These are phyloP conservation scores for Coilia nasus DNA, from an alignment of 2,797 vertebrate species.

Conservation along the genomic window DNA sequence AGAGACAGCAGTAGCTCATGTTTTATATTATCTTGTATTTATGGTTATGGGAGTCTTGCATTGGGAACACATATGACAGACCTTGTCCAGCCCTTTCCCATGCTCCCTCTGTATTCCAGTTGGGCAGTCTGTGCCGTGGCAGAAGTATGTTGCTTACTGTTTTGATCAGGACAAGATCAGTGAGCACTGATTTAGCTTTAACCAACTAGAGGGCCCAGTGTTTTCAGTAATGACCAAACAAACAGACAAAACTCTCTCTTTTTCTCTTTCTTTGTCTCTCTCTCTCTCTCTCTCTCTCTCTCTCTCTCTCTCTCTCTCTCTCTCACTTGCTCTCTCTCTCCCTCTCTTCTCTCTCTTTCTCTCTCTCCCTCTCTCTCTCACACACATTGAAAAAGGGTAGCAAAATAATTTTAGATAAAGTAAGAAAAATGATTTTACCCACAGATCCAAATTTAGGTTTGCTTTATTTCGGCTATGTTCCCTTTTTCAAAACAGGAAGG, in stretches of 20 bases:
- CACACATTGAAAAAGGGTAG: background rate
- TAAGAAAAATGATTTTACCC: background rate
- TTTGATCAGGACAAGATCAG: background rate
- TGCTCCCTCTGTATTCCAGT: too few species aligned
- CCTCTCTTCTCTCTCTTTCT: background rate
- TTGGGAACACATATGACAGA: background rate
- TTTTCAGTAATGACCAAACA: background rate
- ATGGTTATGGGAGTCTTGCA: background rate
- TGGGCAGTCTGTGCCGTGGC: too few species aligned
- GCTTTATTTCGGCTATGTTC: background rate
- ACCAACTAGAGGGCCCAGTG: background rate
- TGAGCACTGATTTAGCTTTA: background rate
- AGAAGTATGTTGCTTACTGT: too few species aligned
- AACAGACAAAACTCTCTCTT: background rate
- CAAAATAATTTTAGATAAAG: background rate
- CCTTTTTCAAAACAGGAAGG: background rate
- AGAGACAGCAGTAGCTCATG: background rate
- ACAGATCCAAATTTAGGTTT: background rate
- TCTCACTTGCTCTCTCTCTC: background rate
- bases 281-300: background rate
- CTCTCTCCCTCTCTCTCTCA: background rate
- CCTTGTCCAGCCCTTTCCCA: too few species aligned
- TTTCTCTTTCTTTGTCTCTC: background rate
- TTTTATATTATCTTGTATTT: background rate
- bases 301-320: background rate